Conservation (phyloP, 2,797 vertebrate species). For the Melanotaenia boesemani region DNA sequence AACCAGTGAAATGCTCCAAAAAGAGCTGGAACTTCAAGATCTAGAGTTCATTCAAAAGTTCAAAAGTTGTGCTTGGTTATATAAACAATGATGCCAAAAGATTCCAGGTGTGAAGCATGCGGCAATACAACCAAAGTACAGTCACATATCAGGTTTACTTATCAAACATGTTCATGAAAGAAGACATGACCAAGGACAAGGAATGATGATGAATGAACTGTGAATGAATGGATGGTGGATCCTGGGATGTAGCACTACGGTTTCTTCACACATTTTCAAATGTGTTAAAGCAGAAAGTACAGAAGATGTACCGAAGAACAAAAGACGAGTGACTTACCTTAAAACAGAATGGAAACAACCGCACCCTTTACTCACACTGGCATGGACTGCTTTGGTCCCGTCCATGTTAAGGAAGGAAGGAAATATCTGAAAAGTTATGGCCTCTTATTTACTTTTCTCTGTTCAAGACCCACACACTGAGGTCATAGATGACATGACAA, state of each 20-base stretch:
- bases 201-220: not conserved
- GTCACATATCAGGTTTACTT: constrained; percentile 1
- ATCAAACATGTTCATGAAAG: constrained; percentile 13
- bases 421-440: not conserved
- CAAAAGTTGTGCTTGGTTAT: too few relatives aligned
- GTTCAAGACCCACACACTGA: not conserved
- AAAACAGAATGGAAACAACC: too few relatives aligned
- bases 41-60: constrained; percentile 27
- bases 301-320: too few relatives aligned
- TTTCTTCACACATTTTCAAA: not conserved
- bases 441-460: not conserved
- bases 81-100: too few relatives aligned
- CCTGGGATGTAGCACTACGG: not conserved
- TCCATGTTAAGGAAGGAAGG: not conserved
- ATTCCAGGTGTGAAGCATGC: too few relatives aligned
- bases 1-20: constrained; percentile 11
- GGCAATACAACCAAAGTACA: too few relatives aligned
- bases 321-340: too few relatives aligned
- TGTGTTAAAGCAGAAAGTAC: not conserved
- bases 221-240: not conserved
- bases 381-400: too few relatives aligned
- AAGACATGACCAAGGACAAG: not conserved
- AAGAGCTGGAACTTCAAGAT: constrained; percentile 33
- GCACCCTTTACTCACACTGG: too few relatives aligned
- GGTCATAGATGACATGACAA: not conserved